Evolutionary conservation across 2,888 invertebrate species (phyloP).

Genomic region (Leptinotarsa rubiginosa): DNA sequence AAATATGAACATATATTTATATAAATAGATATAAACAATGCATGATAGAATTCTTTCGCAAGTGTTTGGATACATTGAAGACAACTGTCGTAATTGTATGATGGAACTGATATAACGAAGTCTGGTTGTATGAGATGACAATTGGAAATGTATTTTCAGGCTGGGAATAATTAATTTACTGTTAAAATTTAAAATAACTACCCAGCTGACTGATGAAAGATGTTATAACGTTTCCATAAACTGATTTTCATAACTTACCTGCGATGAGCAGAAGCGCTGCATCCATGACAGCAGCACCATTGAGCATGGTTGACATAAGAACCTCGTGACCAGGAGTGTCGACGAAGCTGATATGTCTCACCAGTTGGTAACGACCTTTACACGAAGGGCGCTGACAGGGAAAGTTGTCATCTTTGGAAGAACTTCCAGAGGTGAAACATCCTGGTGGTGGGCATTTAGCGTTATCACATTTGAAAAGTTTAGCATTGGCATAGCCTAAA

Average conservation of each 20-base stretch:
- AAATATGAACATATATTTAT: too few relatives aligned
- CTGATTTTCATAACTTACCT: slow-evolving; percentile 61
- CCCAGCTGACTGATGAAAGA: background rate
- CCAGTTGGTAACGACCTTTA: slow-evolving; percentile 89
- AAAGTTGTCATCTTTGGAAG: slow-evolving; percentile 95
- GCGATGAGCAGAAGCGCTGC: slow-evolving; percentile 95
- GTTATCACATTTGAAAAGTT: slow-evolving; percentile 98
- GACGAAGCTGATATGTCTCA: slow-evolving; percentile 98
- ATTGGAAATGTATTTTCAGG: too few relatives aligned
- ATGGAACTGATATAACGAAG: too few relatives aligned
- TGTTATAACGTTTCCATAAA: background rate
- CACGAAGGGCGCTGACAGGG: slow-evolving; percentile 92
- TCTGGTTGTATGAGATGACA: too few relatives aligned
- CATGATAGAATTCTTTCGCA: too few relatives aligned
- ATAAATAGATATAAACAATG: too few relatives aligned
- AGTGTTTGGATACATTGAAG: too few relatives aligned
- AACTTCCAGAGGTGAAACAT: slow-evolving; percentile 95
- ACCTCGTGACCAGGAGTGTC: slow-evolving; percentile 99
- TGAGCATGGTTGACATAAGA: slow-evolving; percentile 99
- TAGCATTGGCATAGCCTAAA: slow-evolving; percentile 93
- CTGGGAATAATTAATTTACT: too few relatives aligned
- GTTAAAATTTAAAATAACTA: too few relatives aligned
- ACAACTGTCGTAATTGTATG: too few relatives aligned
- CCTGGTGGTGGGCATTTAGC: slow-evolving; percentile 94
- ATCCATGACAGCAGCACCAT: slow-evolving; percentile 99